Evolutionary conservation across 92 coral and sea anemone species (phyloP).

Genomic region (Phymanthus crucifer): DNA sequence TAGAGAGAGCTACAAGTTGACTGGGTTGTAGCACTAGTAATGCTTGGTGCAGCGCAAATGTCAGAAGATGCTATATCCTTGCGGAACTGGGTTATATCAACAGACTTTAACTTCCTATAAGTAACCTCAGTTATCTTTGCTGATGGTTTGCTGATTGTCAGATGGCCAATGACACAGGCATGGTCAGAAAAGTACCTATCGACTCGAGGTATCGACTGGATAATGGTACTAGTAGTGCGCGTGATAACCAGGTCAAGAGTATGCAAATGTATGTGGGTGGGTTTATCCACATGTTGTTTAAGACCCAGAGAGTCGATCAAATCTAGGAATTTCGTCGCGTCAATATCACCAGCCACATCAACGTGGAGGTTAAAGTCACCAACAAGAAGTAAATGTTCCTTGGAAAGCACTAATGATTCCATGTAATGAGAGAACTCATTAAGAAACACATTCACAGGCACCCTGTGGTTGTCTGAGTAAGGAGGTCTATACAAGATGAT

Average conservation of each 20-base stretch:
- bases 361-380: too few relatives aligned
- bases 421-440: constrained; percentile 43
- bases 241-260: constrained; percentile 51
- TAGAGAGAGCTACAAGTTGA: not conserved
- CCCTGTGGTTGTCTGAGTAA: constrained; percentile 47
- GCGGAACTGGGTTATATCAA: constrained; percentile 34
- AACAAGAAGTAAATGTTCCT: constrained; percentile 41
- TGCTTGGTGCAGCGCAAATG: not conserved
- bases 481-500: constrained; percentile 48
- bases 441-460: constrained; percentile 33
- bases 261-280: constrained; percentile 47
- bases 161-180: constrained; percentile 31
- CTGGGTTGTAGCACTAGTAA: not conserved
- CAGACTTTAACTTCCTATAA: constrained; percentile 51
- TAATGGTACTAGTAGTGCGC: constrained; percentile 9
- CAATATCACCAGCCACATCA: constrained; percentile 31
- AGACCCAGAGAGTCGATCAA: constrained; percentile 53
- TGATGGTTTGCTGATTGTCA: constrained; percentile 29
- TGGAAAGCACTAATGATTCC: constrained; percentile 41
- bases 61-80: constrained; percentile 32
- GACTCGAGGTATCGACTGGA: constrained; percentile 24
- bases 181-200: constrained; percentile 56
- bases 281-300: constrained; percentile 50
- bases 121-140: constrained; percentile 34
- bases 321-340: constrained; percentile 40